These are phyloP conservation scores for Cryptophagus acutangulus DNA, from an alignment of 2,888 invertebrate species.

Conservation along the genomic window DNA sequence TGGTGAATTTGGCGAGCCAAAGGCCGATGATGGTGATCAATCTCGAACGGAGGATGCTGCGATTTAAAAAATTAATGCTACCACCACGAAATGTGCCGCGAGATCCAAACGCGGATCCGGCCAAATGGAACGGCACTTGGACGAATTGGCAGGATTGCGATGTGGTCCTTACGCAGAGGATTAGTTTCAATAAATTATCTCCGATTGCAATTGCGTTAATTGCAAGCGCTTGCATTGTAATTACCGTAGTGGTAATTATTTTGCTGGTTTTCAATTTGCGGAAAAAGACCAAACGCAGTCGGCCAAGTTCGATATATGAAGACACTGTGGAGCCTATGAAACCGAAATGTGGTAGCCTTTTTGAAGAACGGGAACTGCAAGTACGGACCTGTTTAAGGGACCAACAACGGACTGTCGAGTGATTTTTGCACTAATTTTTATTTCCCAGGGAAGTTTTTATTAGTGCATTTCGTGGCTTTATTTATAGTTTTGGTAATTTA, in stretches of 20 bases:
- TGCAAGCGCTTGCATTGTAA: slow-evolving; percentile 34
- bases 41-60: slow-evolving; percentile 47
- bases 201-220: slow-evolving; percentile 40
- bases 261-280: slow-evolving; percentile 27
- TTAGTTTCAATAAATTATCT: slow-evolving; percentile 32
- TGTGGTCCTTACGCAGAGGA: slow-evolving; percentile 37
- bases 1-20: slow-evolving; percentile 46
- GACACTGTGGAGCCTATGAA: slow-evolving; percentile 27
- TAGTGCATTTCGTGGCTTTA: neutral
- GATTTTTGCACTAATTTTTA: slow-evolving; percentile 6
- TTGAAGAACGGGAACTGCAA: slow-evolving; percentile 34
- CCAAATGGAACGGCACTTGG: slow-evolving; percentile 54
- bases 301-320: slow-evolving; percentile 12
- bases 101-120: slow-evolving; percentile 52
- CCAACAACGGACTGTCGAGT: slow-evolving; percentile 30
- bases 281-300: slow-evolving; percentile 12
- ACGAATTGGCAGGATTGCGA: slow-evolving; percentile 56
- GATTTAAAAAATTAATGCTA: slow-evolving; percentile 46
- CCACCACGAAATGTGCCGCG: slow-evolving; percentile 47
- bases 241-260: slow-evolving; percentile 34
- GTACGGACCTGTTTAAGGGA: slow-evolving; percentile 29
- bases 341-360: slow-evolving; percentile 25
- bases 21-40: slow-evolving; percentile 44
- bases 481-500: slow-evolving; percentile 16
- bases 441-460: slow-evolving; percentile 7